Evolutionary conservation across 2,888 invertebrate genomes (phyloP).

Genomic region (Amiota minor): DNA sequence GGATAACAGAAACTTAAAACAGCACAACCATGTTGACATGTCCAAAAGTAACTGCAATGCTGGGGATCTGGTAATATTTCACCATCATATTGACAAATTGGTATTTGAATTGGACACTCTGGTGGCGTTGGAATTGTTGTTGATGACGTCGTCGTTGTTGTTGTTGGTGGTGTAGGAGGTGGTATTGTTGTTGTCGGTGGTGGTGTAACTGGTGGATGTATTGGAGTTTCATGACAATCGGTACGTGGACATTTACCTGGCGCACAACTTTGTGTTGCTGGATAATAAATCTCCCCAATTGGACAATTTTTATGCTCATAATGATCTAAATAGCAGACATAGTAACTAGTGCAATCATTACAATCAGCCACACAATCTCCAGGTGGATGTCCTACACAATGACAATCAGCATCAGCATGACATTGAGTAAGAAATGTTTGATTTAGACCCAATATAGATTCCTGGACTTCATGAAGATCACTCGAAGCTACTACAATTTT

Average conservation of each 20-base stretch:
- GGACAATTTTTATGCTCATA: slow-evolving; percentile 35
- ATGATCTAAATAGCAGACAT: slow-evolving; percentile 33
- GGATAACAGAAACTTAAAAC: slow-evolving; percentile 49
- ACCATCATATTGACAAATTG: slow-evolving; percentile 44
- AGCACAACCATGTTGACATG: slow-evolving; percentile 47
- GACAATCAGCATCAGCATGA: slow-evolving; percentile 37
- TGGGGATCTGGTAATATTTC: slow-evolving; percentile 45
- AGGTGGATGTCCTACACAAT: slow-evolving; percentile 41
- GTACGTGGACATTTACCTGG: slow-evolving; percentile 49
- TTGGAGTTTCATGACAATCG: slow-evolving; percentile 38
- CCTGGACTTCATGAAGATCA: background rate
- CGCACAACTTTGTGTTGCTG: slow-evolving; percentile 35
- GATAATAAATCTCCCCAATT: slow-evolving; percentile 36
- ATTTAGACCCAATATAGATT: background rate
- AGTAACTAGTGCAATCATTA: slow-evolving; percentile 49
- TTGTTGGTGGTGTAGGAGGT: background rate
- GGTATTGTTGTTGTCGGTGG: background rate
- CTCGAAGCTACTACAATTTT: background rate
- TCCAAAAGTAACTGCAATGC: slow-evolving; percentile 56
- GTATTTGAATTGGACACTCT: background rate
- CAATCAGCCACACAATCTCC: slow-evolving; percentile 50
- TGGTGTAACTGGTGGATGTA: background rate
- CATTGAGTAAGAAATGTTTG: slow-evolving; percentile 24
- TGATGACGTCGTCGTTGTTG: background rate
- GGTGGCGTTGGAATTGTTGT: background rate